These are phyloP conservation scores for Rhagonycha fulva DNA, from an alignment of 2,888 invertebrate genomes.

Conservation along the genomic window DNA sequence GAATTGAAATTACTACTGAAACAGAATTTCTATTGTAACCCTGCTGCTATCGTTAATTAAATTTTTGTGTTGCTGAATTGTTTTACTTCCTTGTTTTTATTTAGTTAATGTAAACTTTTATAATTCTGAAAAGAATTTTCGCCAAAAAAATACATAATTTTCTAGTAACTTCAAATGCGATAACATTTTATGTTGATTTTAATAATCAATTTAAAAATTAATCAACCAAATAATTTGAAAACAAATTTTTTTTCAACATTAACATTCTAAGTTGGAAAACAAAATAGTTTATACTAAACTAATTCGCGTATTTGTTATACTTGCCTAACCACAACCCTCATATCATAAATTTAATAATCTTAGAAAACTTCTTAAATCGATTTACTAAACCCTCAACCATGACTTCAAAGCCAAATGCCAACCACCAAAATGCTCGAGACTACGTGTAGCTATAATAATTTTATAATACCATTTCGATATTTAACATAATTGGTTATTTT, in stretches of 20 bases:
- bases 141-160: neutral
- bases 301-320: neutral
- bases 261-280: neutral
- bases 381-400: neutral
- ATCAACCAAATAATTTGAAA: neutral
- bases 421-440: neutral
- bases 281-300: neutral
- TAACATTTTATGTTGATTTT: neutral
- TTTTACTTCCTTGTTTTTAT: neutral
- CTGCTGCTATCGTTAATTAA: neutral
- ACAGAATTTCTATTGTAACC: neutral
- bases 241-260: neutral
- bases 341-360: neutral
- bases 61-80: neutral
- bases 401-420: neutral
- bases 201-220: neutral
- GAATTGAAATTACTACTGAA: slow-evolving; percentile 3
- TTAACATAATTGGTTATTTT: neutral
- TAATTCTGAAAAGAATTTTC: neutral
- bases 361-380: neutral
- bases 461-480: neutral
- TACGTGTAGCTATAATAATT: neutral
- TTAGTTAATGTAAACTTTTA: neutral
- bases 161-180: neutral
- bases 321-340: neutral